Conservation (phyloP, 2,888 invertebrate genomes). For the Melitaea athalia region DNA sequence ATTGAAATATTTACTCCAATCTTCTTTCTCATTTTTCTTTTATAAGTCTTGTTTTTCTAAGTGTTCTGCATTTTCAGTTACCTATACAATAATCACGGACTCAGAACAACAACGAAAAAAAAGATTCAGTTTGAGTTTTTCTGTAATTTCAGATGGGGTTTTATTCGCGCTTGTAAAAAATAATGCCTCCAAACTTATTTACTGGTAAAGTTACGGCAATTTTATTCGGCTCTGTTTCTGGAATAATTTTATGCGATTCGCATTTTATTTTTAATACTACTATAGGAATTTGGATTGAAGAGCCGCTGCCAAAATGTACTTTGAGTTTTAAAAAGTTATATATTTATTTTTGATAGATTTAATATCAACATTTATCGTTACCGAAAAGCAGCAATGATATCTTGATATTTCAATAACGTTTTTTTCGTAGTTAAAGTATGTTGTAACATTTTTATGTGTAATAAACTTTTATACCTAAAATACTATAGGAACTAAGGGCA, state of each 20-base stretch:
- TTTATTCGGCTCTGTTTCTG: slow-evolving; percentile 6
- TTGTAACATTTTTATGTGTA: too few species aligned
- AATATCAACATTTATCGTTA: too few species aligned
- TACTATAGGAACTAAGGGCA: too few species aligned
- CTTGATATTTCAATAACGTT: too few species aligned
- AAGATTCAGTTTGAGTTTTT: neutral
- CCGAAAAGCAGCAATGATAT: too few species aligned
- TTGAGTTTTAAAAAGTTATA: too few species aligned
- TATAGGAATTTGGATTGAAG: neutral
- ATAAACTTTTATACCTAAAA: too few species aligned
- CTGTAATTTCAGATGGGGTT: slow-evolving; percentile 4
- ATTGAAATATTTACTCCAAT: slow-evolving; percentile 5
- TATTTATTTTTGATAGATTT: too few species aligned
- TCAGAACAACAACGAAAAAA: neutral
- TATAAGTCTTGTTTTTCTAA: neutral
- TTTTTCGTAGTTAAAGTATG: too few species aligned
- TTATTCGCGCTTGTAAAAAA: neutral
- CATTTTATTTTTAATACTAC: neutral
- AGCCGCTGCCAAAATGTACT: too few species aligned
- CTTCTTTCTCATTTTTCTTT: neutral
- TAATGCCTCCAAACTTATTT: neutral
- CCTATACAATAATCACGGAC: neutral
- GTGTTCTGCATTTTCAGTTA: slow-evolving; percentile 1
- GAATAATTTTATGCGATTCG: slow-evolving; percentile 6
- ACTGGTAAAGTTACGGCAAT: slow-evolving; percentile 9